Conservation (phyloP, 1,140 invertebrate genomes). For the Chelonus insularis region DNA sequence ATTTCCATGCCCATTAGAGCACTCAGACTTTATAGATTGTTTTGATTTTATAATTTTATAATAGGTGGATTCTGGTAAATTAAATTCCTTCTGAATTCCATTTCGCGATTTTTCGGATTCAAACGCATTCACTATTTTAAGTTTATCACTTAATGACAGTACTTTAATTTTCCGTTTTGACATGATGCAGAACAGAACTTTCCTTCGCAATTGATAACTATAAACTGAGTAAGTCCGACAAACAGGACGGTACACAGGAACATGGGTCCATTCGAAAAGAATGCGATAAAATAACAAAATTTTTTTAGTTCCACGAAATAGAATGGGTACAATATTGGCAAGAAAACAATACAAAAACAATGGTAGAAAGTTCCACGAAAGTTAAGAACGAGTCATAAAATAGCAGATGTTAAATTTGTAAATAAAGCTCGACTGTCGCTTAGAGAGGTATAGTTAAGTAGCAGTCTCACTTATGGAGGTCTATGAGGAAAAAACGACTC, state of each 20-base stretch:
- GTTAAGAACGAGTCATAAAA: conserved; percentile 20
- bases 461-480: conserved; percentile 26
- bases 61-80: conserved; percentile 20
- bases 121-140: conserved; percentile 28
- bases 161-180: conserved; percentile 20
- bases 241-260: conserved; percentile 20
- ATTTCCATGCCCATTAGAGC: conserved; percentile 28
- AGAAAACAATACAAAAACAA: conserved; percentile 22
- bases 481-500: conserved; percentile 26
- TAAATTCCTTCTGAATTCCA: conserved; percentile 27
- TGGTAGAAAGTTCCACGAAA: conserved; percentile 15
- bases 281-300: conserved; percentile 20
- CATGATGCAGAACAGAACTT: conserved; percentile 21
- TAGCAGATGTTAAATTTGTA: conserved; percentile 21
- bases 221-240: conserved; percentile 27
- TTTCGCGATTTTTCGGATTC: conserved; percentile 27
- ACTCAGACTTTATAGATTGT: conserved; percentile 21
- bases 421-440: conserved; percentile 21
- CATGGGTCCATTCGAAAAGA: conserved; percentile 19
- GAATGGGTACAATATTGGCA: background rate
- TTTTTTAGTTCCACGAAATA: conserved; percentile 10
- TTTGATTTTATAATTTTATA: conserved; percentile 25
- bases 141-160: conserved; percentile 28
- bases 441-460: conserved; percentile 23
- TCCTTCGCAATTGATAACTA: conserved; percentile 26